Conservation (phyloP, 2,888 invertebrate species). For the Calameuta pallipes region DNA sequence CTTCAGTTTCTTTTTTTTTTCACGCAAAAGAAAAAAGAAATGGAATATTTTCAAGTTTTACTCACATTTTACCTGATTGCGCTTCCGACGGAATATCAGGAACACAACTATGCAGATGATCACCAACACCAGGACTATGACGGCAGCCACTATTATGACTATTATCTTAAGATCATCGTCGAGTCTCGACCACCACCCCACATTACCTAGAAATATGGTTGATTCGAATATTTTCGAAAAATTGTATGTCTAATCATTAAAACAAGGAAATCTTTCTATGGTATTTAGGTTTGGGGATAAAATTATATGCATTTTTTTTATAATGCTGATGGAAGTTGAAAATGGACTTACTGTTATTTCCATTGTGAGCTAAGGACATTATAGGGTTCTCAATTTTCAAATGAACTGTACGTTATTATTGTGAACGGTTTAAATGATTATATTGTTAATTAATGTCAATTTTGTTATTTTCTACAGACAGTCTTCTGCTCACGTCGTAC, state of each 20-base stretch:
- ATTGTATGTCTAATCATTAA: background rate
- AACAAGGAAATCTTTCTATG: constrained; percentile 11
- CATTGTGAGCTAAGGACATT: constrained; percentile 33
- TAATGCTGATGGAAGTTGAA: background rate
- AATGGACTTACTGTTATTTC: constrained; percentile 36
- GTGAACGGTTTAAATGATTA: no score
- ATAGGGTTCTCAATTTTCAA: background rate
- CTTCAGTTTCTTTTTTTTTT: background rate
- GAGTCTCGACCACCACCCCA: constrained; percentile 83
- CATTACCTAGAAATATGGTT: constrained; percentile 72
- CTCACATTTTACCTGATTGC: constrained; percentile 87
- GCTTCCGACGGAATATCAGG: constrained; percentile 85
- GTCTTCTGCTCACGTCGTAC: background rate
- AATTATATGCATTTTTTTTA: background rate
- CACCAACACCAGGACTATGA: constrained; percentile 77
- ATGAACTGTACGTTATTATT: background rate
- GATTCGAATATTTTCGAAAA: background rate
- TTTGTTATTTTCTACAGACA: background rate
- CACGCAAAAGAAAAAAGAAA: background rate
- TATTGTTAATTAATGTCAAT: background rate
- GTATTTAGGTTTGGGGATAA: constrained; percentile 13
- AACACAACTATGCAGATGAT: constrained; percentile 87
- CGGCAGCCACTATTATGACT: constrained; percentile 76
- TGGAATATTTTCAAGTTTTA: constrained; percentile 38
- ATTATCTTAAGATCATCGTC: constrained; percentile 85